These are phyloP conservation scores for Leptinotarsa texana DNA, from an alignment of 1,140 invertebrate species.

Conservation along the genomic window DNA sequence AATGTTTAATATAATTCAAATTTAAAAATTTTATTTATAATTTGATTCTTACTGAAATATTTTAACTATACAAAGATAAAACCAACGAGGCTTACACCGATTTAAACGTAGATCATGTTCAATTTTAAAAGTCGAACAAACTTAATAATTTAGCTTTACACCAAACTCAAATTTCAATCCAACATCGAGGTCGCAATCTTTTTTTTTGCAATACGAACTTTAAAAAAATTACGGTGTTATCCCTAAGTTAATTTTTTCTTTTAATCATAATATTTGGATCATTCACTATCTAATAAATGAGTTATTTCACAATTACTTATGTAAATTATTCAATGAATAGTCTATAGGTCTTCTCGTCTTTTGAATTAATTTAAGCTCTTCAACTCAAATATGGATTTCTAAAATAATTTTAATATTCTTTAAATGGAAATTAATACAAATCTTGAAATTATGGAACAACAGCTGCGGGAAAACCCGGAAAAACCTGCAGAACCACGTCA, in stretches of 20 bases:
- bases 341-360: slow-evolving; percentile 60
- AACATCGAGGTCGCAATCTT: slow-evolving; percentile 80
- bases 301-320: not conserved
- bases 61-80: slow-evolving; percentile 64
- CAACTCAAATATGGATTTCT: slow-evolving; percentile 64
- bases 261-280: slow-evolving; percentile 48
- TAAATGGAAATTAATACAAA: no score
- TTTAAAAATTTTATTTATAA: slow-evolving; percentile 53
- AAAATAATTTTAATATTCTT: slow-evolving; percentile 41
- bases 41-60: slow-evolving; percentile 67
- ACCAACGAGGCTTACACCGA: slow-evolving; percentile 74
- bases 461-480: slow-evolving; percentile 37
- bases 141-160: slow-evolving; percentile 64
- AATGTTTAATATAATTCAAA: slow-evolving; percentile 55
- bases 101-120: slow-evolving; percentile 78
- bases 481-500: no score
- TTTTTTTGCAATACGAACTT: slow-evolving; percentile 62
- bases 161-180: slow-evolving; percentile 70
- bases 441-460: slow-evolving; percentile 44
- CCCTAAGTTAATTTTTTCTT: slow-evolving; percentile 65
- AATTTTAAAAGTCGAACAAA: slow-evolving; percentile 61
- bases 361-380: slow-evolving; percentile 65
- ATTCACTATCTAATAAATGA: not conserved
- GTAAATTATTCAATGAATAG: slow-evolving; percentile 21
- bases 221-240: slow-evolving; percentile 68